A percentile compares a stretch with the other conserved stretches of the same genome.
Evolutionary conservation across 2,797 vertebrate species (phyloP).

Genomic region (Molossus molossus): DNA sequence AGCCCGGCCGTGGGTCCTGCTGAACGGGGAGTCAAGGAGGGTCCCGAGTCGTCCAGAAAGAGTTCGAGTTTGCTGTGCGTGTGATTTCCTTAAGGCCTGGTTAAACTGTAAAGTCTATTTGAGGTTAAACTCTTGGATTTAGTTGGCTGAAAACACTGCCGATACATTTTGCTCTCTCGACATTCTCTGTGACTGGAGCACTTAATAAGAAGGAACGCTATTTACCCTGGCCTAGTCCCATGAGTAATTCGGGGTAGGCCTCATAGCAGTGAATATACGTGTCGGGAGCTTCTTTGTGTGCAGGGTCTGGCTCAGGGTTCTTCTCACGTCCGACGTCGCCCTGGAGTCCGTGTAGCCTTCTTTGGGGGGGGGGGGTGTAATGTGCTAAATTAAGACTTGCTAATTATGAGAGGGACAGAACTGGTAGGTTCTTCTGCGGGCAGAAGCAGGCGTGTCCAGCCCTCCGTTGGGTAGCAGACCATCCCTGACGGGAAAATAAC

Average conservation of each 20-base stretch:
- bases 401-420: conserved; percentile 4
- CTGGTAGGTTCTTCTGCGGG: background rate
- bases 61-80: background rate
- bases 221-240: background rate
- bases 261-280: background rate
- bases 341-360: background rate
- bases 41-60: background rate
- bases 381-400: background rate
- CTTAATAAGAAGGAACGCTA: background rate
- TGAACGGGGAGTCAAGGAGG: background rate
- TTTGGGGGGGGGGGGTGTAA: background rate
- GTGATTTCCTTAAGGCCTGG: background rate
- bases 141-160: background rate
- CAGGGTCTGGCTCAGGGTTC: background rate
- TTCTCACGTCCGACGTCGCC: background rate
- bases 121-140: background rate
- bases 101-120: background rate
- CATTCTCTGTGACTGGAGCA: background rate
- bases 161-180: conserved; percentile 28
- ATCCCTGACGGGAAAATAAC: background rate
- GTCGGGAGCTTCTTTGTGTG: background rate
- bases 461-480: background rate
- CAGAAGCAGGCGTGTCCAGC: background rate
- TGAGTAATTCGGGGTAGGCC: conserved; percentile 9
- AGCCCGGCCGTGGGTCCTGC: background rate